Evolutionary conservation across 2,888 invertebrate species (phyloP), one percentile per base, ranked within the genome.

Genomic region (Phyto melanocephala): DNA sequence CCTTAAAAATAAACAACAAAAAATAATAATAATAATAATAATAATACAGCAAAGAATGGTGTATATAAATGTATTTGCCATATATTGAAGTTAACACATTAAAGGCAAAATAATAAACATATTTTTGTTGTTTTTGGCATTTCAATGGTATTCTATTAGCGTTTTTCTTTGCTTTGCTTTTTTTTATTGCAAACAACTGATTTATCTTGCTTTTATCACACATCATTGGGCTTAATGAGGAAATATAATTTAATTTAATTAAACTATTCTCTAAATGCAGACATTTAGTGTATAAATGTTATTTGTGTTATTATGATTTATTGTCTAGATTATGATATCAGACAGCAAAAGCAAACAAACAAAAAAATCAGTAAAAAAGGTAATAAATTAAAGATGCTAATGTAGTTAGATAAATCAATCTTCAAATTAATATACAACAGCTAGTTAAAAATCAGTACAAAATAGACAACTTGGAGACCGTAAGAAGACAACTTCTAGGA

Each of bases 181-280:
- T 22, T n/a, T n/a, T 2, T 45, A 37, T 67, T 74, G 62, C 50
- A 58, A 63, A 13, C 24, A 35, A 72, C 33, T 80, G 37, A 80
- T 80, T 75, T 75, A 54, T 45, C n/a, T 37, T 50, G n/a, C 11
- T 37, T 54, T 47, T 35, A 42, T 28, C 45, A 47, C 37, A 63
- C 37, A 62, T 63, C 45, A 75, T 60, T 63, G 40, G 7, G 11
- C 62, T 62, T 63, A 54, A 80, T 56, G 47, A n/a, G 33, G 3
- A 52, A 22, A 70, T 77, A 70, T 54, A 70, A 79, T 72, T 47
- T 42, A 56, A 80, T 62, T 68, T n/a, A 67, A 65, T 63, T 72
- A 22, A 63, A 45, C 54, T 24, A 22, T 22, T 20, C 54, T 40
- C 13, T 5, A 13, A 6, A 20, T 11, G 24, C 37, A 63, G 13